Evolutionary conservation across 2,888 invertebrate genomes (phyloP).

Genomic region (Trachelus tabidus): DNA sequence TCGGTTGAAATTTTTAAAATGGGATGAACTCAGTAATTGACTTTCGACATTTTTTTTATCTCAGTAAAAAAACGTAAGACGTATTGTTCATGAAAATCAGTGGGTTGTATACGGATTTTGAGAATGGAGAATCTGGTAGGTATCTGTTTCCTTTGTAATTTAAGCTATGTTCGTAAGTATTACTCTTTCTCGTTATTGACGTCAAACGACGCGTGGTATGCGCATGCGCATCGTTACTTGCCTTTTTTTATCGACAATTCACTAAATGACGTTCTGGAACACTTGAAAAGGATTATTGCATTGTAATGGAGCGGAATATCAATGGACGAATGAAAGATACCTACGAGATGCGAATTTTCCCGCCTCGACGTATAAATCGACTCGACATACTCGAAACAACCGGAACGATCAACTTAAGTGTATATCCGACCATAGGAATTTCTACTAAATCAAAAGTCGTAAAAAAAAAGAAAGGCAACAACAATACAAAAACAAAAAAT

Average conservation of each 20-base stretch:
- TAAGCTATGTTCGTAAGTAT: not conserved
- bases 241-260: not conserved
- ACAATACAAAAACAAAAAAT: not conserved
- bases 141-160: not conserved
- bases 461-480: not conserved
- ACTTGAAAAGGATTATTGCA: constrained; percentile 39
- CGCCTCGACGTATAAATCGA: not conserved
- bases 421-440: not conserved
- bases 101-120: not conserved
- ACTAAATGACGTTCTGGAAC: constrained; percentile 38
- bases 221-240: not conserved
- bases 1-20: constrained; percentile 29
- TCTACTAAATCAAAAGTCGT: not conserved
- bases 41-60: not conserved
- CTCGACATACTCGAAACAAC: not conserved
- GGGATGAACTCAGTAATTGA: constrained; percentile 20
- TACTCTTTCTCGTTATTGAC: not conserved
- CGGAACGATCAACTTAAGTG: not conserved
- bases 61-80: too few species aligned
- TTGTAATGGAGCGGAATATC: not conserved
- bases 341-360: not conserved
- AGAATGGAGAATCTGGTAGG: not conserved
- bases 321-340: not conserved
- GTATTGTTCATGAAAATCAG: not conserved
- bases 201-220: not conserved